Evolutionary conservation across 2,113 vertebrate species (phyloP), one percentile per base, ranked within the genome.

Genomic region (Oryzias javanicus): DNA sequence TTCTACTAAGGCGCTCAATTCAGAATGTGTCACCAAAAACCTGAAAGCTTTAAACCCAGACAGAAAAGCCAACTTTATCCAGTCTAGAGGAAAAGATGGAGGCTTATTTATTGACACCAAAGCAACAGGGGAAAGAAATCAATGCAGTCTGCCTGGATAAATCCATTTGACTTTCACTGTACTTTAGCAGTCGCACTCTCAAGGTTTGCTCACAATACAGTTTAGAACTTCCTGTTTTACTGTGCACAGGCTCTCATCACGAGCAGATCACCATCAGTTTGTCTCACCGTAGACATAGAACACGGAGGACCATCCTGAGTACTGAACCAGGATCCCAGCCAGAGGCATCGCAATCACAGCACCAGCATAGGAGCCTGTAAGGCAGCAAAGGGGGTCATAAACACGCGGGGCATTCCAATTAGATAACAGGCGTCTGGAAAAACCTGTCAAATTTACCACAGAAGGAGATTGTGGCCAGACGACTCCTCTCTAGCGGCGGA

Each of bases 291-390:
- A 99, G 44, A 99, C 92, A 48, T 99, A 99, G 86, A 99, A 99
- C 45, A 98, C 97, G 3, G 97, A 98, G 64, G 95, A 95, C 97
- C 97, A 99, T 77, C 97, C 97, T 2, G 94, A 92, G 18, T 98
- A 99, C 90, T 99, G 97, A 64, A 99, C 97, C 63, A 99, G 91
- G 82, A 98, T 94, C 48, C 97, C 97, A 47, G 97, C 96, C 82
- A 98, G 81, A 70, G 97, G 96, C 97, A 99, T 99, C 1, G 96
- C 97, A 60, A 99, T 94, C 46, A 99, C 97, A 71, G 97, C 97
- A 70, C 97, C 97, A 59, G 97, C 96, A 49, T 99, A 99, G 47
- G 97, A 99, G 80, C 97, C 97, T 99, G 71, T 48, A 19, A 49
- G 48, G 70, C 24, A 42, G 2, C 1, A 17, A 68, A 22, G n/a